Conservation (phyloP, 2,113 vertebrate species). For the Syrmaticus mikado region DNA sequence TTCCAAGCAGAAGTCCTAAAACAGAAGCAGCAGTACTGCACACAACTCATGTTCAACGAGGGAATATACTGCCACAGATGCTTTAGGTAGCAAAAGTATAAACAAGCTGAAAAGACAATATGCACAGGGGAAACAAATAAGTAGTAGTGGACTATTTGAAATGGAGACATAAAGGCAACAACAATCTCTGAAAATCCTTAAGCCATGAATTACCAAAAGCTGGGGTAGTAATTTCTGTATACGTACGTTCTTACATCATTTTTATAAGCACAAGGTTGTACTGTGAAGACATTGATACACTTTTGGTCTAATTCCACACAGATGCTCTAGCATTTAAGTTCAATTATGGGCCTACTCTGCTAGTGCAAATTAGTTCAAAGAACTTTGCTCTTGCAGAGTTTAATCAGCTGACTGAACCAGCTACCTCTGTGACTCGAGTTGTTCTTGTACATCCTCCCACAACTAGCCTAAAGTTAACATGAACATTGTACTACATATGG, state of each 20-base stretch:
- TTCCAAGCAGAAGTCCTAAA: not conserved
- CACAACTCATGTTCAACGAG: not conserved
- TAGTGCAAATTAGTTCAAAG: not conserved
- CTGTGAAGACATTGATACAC: not conserved
- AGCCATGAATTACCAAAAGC: not conserved
- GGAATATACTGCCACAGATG: not conserved
- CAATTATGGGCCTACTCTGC: not conserved
- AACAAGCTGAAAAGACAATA: not conserved
- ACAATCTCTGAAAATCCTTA: not conserved
- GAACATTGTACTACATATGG: not conserved
- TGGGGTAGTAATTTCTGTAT: not conserved
- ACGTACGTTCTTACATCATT: not conserved
- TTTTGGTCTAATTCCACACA: not conserved
- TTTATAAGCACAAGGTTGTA: not conserved
- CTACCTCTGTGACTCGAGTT: not conserved
- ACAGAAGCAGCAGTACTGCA: not conserved
- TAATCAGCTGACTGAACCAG: not conserved
- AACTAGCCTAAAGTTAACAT: not conserved
- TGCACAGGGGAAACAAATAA: not conserved
- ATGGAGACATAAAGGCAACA: not conserved
- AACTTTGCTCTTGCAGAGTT: not conserved
- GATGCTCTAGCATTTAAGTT: not conserved
- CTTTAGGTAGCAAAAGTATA: not conserved
- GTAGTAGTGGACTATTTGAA: not conserved
- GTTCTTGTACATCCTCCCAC: not conserved